These are phyloP conservation scores for Eulemur mongoz DNA, from an alignment of 2,797 vertebrate species.

Conservation along the genomic window DNA sequence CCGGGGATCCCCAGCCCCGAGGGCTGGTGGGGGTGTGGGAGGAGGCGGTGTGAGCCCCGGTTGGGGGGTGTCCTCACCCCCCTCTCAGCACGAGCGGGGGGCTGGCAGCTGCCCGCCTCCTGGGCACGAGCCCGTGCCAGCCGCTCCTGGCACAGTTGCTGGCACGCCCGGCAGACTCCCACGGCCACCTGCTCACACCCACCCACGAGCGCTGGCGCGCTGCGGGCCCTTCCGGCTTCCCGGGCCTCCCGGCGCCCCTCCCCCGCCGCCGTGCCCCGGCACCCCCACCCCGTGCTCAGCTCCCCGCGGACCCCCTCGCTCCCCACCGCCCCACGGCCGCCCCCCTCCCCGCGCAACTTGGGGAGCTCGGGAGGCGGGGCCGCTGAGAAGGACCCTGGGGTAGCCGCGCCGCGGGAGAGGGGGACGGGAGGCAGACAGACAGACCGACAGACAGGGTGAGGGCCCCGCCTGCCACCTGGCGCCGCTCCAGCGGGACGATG, in stretches of 20 bases:
- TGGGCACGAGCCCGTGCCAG: conserved; percentile 80
- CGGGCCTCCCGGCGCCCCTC: conserved; percentile 75
- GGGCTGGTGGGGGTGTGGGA: conserved; percentile 72
- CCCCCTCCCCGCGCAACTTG: conserved; percentile 52
- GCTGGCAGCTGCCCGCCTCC: conserved; percentile 82
- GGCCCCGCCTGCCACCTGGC: conserved; percentile 85
- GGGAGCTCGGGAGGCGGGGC: conserved; percentile 25
- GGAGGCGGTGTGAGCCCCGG: conserved; percentile 72
- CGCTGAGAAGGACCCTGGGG: neutral
- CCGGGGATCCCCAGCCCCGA: conserved; percentile 77
- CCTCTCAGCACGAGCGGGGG: conserved; percentile 73
- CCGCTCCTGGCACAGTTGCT: conserved; percentile 82
- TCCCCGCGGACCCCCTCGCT: neutral
- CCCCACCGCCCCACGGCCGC: neutral
- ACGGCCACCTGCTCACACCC: conserved; percentile 83
- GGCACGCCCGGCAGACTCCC: conserved; percentile 83
- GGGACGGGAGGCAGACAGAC: conserved; percentile 23
- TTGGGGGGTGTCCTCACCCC: conserved; percentile 78
- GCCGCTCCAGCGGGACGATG: conserved; percentile 84
- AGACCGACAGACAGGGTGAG: conserved; percentile 77
- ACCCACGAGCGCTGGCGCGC: conserved; percentile 80
- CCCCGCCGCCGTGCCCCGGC: conserved; percentile 65
- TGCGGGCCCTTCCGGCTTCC: conserved; percentile 84
- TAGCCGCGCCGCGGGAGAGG: neutral
- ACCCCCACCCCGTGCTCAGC: conserved; percentile 57